phyloP scores from a whole-genome alignment of 2,797 vertebrate genomes.

The Vespertilio murinus region DNA sequence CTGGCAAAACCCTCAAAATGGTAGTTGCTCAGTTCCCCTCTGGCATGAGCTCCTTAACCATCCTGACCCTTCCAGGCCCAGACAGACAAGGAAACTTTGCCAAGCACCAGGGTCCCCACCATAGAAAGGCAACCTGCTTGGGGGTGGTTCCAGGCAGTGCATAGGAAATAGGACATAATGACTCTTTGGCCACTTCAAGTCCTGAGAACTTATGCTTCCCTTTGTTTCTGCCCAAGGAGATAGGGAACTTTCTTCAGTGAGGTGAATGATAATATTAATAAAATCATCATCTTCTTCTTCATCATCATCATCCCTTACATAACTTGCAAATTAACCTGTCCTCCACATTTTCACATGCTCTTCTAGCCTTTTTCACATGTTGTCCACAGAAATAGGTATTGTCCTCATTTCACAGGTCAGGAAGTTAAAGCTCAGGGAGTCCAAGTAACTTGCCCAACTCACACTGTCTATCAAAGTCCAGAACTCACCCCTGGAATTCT shows the following conservation, averaged over 20 bases:
- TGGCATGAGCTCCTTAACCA: background rate
- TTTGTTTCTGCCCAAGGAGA: background rate
- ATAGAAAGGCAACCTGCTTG: background rate
- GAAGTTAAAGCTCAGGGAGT: background rate
- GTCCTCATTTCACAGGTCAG: background rate
- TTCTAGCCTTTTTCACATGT: background rate
- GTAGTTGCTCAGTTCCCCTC: background rate
- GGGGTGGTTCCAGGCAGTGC: background rate
- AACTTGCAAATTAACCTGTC: background rate
- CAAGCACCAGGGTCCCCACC: background rate
- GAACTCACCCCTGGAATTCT: background rate
- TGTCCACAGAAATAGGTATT: background rate
- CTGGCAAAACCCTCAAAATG: background rate
- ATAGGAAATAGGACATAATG: background rate
- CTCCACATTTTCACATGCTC: background rate
- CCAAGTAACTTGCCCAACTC: background rate
- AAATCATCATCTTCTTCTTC: conserved; percentile 4
- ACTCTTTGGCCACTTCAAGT: background rate
- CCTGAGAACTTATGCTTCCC: background rate
- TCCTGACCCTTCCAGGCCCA: background rate
- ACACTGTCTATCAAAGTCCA: background rate
- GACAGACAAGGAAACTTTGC: background rate
- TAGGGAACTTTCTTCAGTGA: background rate
- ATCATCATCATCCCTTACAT: background rate
- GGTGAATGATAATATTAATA: background rate